A percentile compares a stretch with the other conserved stretches of the same genome.
These are phyloP conservation scores for Fregata magnificens DNA, from an alignment of 2,113 vertebrate species.

Conservation along the genomic window DNA sequence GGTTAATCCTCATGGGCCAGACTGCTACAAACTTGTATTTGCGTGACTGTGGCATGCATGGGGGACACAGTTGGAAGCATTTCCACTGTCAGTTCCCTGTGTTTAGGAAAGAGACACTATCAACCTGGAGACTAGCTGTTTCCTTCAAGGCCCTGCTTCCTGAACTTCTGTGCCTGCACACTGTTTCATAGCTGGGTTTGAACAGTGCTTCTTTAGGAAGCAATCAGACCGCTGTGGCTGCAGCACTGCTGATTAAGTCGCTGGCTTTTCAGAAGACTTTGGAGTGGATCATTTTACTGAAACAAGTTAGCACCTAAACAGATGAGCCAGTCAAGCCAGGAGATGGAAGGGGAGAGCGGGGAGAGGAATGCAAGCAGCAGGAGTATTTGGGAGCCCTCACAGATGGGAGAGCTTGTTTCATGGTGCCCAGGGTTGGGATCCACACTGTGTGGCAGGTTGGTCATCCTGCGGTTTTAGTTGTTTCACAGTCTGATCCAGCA, in stretches of 20 bases:
- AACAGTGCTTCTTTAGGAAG: not conserved
- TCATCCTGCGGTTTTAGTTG: not conserved
- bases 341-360: not conserved
- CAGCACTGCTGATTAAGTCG: not conserved
- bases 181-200: not conserved
- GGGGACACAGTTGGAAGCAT: not conserved
- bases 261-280: not conserved
- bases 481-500: not conserved
- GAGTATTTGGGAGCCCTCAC: not conserved
- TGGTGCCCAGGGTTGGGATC: not conserved
- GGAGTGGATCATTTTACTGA: not conserved
- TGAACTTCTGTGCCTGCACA: not conserved
- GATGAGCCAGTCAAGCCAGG: not conserved
- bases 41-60: not conserved
- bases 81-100: not conserved
- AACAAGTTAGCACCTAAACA: not conserved
- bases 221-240: not conserved
- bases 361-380: not conserved
- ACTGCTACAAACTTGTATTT: not conserved
- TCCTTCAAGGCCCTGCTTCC: not conserved
- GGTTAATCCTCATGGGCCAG: not conserved
- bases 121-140: not conserved
- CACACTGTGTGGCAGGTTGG: not conserved
- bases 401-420: not conserved
- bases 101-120: not conserved